Evolutionary conservation across 2,888 invertebrate species (phyloP), one percentile per base, ranked within the genome.

Genomic region (Hirtodrosophila cameraria): DNA sequence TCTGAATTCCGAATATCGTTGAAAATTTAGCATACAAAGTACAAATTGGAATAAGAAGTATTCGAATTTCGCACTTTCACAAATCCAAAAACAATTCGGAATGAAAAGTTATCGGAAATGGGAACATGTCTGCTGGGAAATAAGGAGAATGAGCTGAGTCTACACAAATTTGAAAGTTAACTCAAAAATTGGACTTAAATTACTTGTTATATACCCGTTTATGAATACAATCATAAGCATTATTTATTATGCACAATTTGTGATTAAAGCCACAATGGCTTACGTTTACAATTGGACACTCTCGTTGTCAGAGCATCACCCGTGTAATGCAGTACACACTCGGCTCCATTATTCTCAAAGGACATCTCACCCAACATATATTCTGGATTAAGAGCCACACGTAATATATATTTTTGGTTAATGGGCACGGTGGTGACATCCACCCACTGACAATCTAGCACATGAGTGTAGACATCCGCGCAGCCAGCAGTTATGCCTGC

Each of bases 391-490:
- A 89, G 65, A 2, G 88, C 88, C 8, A 89, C 81, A 2, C 88
- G 81, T 7, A 89, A 66, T 38, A 87, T 86, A 11, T 89, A 89
- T 0, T 53, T 42, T 1, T 49, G 46, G 55, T 88, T 87, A 0
- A 66, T 11, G 1, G 88, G 86, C 36, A 89, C 68, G 12, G 73
- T 79, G 35, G 89, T 89, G 0, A 89, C 88, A 75, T 89, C 89
- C 25, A 89, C 89, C 89, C 89, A 89, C 57, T 89, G 89, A 23
- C 89, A 89, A 62, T 89, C 89, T 16, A 89, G 63, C 6, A 71
- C 60, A 25, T 81, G 60, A 3, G 70, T 68, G 48, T 89, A 89
- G 5, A 75, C 74, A 58, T 89, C 89, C 8, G 88, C 46, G 27
- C 89, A 89, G 16, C 89, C 89, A 25, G 86, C 61, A 0, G 82